Evolutionary conservation across 2,113 vertebrate species (phyloP).

Genomic region (Solenodon paradoxus): DNA sequence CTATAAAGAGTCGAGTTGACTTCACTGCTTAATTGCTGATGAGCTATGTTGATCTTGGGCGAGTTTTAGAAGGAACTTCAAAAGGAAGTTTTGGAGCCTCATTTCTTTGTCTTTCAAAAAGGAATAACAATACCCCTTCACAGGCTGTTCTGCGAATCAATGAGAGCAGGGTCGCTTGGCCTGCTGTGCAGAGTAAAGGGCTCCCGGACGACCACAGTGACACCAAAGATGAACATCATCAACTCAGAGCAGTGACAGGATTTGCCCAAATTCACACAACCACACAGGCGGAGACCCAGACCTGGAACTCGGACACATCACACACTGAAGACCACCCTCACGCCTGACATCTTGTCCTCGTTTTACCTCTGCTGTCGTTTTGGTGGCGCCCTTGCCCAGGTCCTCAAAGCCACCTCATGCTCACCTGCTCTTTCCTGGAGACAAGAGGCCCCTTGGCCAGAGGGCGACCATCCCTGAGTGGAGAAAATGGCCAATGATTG

Average conservation of each 20-base stretch:
- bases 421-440: background rate
- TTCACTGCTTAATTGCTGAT: background rate
- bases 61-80: no score
- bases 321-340: background rate
- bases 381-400: background rate
- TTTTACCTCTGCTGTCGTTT: rapidly evolving
- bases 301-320: background rate
- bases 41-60: background rate
- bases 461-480: background rate
- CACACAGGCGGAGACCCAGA: background rate
- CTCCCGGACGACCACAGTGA: rapidly evolving
- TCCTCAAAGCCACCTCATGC: background rate
- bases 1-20: background rate
- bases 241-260: background rate
- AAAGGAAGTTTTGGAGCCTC: background rate
- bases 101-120: no score
- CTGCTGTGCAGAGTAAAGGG: no score
- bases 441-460: background rate
- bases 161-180: background rate
- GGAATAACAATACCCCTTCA: no score
- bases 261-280: background rate
- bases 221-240: rapidly evolving
- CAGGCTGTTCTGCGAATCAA: background rate
- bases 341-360: background rate
- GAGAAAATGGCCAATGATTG: background rate